Base-by-base conservation (phyloP, 2,113 vertebrate genomes). In the Okapia johnstoni region DNA sequence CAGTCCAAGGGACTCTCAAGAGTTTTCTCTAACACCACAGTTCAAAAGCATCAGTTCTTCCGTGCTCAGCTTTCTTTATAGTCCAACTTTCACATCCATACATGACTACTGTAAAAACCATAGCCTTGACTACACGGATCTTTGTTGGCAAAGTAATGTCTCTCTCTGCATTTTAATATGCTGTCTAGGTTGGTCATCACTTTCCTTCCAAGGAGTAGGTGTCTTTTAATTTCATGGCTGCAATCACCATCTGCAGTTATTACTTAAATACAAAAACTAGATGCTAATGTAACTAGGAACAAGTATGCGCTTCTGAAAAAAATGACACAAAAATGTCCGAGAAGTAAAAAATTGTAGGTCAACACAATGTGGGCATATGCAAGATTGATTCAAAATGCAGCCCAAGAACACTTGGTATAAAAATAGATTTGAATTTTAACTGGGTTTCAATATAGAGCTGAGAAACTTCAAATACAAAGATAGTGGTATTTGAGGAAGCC, bases 341-440 rank as follows among this genome's bases (percentile, higher is more conserved):
- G 36, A 88, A 60, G 55, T 79, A 58, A 94, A 83, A 88, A 94
- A 48, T 10, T 52, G 81, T 30, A 90, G 30, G 14, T 50, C 10
- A 93, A 58, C 63, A 57, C 14, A 83, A 90, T 12, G 15, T 63
- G 63, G 36, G 17, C 11, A 66, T 0, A 79, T 16, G 28, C 9
- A 66, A 88, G 50, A 52, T 0, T 19, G 19, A 95, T n/a, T 92
- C 26, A 90, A 92, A 94, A 60, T 36, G 88, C 40, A 90, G 46
- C 6, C 90, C 3, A 91, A 79, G 36, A 94, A 70, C 40, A 88
- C 43, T 12, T n/a, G n/a, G 6, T 46, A 21, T 40, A 63, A 52
- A 91, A 95, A 81, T 13, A 94, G 55, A 50, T 15, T 95, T 85
- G 26, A 89, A 77, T 33, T 95, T 92, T 84, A 88, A 88, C 26